phyloP scores from a whole-genome alignment of 2,113 vertebrate species.

The Piprites chloris region DNA sequence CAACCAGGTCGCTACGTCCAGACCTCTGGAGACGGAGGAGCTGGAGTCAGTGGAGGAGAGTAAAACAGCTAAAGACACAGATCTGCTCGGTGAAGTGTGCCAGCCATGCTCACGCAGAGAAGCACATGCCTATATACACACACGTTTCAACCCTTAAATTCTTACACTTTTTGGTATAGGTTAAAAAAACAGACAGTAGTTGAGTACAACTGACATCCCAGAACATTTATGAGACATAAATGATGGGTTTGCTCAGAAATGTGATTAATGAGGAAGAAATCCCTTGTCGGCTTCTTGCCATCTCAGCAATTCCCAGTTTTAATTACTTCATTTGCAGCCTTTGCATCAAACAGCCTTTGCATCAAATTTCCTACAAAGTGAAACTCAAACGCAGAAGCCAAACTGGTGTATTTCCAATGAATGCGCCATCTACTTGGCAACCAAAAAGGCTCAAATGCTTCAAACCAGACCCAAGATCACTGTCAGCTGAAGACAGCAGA shows the following conservation, averaged over 20 bases:
- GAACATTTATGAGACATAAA: background rate
- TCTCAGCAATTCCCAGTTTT: background rate
- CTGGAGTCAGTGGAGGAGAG: background rate
- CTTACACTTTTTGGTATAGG: background rate
- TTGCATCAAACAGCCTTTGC: background rate
- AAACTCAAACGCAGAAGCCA: background rate
- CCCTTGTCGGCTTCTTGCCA: background rate
- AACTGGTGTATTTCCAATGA: background rate
- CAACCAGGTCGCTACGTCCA: background rate
- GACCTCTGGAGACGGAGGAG: background rate
- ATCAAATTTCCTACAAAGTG: background rate
- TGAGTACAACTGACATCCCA: background rate
- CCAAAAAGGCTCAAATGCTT: background rate
- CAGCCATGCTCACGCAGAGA: background rate
- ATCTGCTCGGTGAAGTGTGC: accelerated
- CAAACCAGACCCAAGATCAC: background rate
- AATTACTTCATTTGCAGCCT: background rate
- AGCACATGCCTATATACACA: background rate
- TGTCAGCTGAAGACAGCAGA: background rate
- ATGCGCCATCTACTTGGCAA: background rate
- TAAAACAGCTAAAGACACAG: background rate
- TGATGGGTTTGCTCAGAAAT: background rate
- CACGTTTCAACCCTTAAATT: background rate
- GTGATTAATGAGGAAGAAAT: background rate
- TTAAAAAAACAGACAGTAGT: background rate